Conservation (phyloP, 1,140 invertebrate genomes). For the Theocolax elegans region DNA sequence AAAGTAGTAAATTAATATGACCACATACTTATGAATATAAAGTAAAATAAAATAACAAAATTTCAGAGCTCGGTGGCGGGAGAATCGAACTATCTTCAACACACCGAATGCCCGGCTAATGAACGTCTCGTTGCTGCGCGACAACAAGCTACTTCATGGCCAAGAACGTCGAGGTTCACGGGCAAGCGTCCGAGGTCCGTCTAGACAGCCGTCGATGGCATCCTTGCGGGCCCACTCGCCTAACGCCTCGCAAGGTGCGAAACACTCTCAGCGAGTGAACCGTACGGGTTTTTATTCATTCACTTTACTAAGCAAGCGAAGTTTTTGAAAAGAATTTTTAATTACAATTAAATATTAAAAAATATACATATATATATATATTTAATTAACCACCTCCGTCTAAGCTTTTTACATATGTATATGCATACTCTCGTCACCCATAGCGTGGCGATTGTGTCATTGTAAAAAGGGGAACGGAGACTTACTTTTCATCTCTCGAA, state of each 20-base stretch:
- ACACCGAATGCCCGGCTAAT: constrained; percentile 91
- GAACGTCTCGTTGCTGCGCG: constrained; percentile 85
- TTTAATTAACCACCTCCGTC: background rate
- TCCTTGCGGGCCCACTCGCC: constrained; percentile 84
- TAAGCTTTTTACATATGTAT: background rate
- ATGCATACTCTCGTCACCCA: background rate
- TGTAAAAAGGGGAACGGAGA: constrained; percentile 9
- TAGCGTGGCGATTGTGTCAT: too few relatives aligned
- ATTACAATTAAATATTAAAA: background rate
- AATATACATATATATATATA: background rate
- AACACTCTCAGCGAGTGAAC: constrained; percentile 67
- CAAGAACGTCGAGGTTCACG: constrained; percentile 82
- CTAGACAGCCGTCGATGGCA: constrained; percentile 83
- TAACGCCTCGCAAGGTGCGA: constrained; percentile 80
- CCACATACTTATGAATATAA: background rate
- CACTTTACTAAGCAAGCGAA: constrained; percentile 66
- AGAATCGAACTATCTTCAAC: constrained; percentile 93
- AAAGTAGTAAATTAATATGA: too few relatives aligned
- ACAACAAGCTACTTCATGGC: constrained; percentile 82
- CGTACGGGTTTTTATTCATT: constrained; percentile 67
- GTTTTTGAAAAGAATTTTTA: constrained; percentile 22
- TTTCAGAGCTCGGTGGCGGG: constrained; percentile 86
- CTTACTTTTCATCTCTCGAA: constrained; percentile 6
- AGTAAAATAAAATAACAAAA: background rate
- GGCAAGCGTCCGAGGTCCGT: constrained; percentile 79